Conservation (phyloP, 2,797 vertebrate genomes). For the Gallinago solitaria region DNA sequence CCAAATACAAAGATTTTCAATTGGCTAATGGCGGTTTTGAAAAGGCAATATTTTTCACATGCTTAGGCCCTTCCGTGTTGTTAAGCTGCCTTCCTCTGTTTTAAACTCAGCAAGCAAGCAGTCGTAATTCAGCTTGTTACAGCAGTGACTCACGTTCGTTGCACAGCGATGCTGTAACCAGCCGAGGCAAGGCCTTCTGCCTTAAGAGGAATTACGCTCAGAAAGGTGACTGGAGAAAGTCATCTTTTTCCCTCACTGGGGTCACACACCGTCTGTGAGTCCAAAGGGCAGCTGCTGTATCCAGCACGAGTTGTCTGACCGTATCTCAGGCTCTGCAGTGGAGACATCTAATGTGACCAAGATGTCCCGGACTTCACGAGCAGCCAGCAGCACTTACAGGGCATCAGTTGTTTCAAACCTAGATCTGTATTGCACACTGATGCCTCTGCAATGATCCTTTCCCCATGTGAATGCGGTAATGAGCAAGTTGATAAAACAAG, state of each 20-base stretch:
- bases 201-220: constrained; percentile 18
- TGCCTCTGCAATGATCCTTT: neutral
- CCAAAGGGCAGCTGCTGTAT: neutral
- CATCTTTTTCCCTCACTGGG: neutral
- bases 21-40: constrained; percentile 56
- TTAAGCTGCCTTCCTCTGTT: constrained; percentile 44
- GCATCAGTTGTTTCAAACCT: neutral
- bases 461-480: neutral
- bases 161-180: neutral
- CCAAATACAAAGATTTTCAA: constrained; percentile 61
- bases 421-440: neutral
- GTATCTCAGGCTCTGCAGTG: neutral
- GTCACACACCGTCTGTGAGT: neutral
- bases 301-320: neutral
- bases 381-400: neutral
- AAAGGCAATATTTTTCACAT: constrained; percentile 66
- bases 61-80: constrained; percentile 49
- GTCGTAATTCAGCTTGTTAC: constrained; percentile 16
- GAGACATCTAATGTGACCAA: neutral
- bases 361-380: neutral
- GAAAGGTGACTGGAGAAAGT: neutral
- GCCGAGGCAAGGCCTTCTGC: constrained; percentile 15
- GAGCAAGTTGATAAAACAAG: neutral
- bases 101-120: constrained; percentile 34
- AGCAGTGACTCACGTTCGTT: constrained; percentile 20